Evolutionary conservation across 1,140 invertebrate genomes (phyloP).

Genomic region (Camponotus pennsylvanicus): DNA sequence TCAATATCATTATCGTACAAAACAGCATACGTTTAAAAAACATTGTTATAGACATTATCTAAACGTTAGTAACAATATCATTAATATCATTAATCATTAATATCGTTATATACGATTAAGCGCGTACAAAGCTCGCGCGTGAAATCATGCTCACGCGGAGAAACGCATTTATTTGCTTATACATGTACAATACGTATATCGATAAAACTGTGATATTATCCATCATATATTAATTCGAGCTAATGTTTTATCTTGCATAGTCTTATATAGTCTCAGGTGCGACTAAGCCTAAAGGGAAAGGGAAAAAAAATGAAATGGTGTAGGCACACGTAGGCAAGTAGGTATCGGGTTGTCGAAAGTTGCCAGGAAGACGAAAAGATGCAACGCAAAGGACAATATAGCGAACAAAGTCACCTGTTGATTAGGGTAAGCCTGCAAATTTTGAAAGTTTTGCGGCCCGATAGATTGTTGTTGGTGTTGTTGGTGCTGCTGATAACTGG

Average conservation of each 20-base stretch:
- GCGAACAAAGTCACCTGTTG: slow-evolving; percentile 79
- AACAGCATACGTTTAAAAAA: neutral
- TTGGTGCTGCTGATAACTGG: slow-evolving; percentile 76
- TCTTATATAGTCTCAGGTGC: too few species aligned
- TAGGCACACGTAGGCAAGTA: neutral
- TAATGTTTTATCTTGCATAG: too few species aligned
- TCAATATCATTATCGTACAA: neutral
- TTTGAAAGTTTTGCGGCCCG: slow-evolving; percentile 78
- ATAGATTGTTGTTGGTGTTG: slow-evolving; percentile 66
- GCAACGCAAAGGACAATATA: neutral
- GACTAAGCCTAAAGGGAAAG: slow-evolving; percentile 75
- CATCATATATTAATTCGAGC: too few species aligned
- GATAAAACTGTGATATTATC: too few species aligned
- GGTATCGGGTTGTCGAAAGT: neutral
- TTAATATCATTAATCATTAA: slow-evolving; percentile 1
- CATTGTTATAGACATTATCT: neutral
- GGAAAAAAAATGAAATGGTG: slow-evolving; percentile 53
- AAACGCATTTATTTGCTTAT: too few species aligned
- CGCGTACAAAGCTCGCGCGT: neutral
- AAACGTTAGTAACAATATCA: neutral
- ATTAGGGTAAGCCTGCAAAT: slow-evolving; percentile 80
- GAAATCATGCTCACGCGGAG: neutral
- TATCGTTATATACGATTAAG: neutral
- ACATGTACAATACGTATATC: too few species aligned
- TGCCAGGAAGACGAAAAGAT: neutral